phyloP scores from a whole-genome alignment of 2,113 vertebrate genomes.

The Parotia lawesii region DNA sequence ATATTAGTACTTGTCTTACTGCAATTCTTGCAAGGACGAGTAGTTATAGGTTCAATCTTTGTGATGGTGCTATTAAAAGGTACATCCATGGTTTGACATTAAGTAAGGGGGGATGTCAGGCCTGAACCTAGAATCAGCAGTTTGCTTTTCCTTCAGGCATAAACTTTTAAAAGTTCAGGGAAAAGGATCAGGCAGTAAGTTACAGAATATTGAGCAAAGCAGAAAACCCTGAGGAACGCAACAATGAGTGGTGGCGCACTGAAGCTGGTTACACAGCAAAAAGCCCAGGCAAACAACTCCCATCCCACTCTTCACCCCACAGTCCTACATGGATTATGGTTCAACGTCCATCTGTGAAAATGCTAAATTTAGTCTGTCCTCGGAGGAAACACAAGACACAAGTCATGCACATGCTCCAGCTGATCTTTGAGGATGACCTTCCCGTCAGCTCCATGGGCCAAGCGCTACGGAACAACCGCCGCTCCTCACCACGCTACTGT shows the following conservation, averaged over 20 bases:
- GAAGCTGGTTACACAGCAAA: not conserved
- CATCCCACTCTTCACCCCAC: not conserved
- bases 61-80: not conserved
- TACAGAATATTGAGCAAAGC: not conserved
- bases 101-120: not conserved
- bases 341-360: conserved; percentile 2
- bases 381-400: conserved; percentile 8
- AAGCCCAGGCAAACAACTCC: not conserved
- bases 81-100: not conserved
- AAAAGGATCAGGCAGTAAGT: not conserved
- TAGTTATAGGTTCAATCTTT: not conserved
- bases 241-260: not conserved
- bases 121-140: not conserved
- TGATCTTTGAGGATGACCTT: conserved; percentile 30
- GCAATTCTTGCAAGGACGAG: not conserved
- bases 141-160: not conserved
- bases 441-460: conserved; percentile 2
- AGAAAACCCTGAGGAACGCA: not conserved
- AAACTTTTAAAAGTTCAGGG: not conserved
- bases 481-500: not conserved
- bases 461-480: not conserved
- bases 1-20: not conserved
- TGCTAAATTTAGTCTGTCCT: conserved; percentile 56
- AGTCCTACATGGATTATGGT: not conserved
- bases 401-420: not conserved